Percentiles rank a stretch among this genome's conserved stretches.
These are phyloP conservation scores for Batillaria attramentaria DNA, from an alignment of 1,140 invertebrate species.

Conservation along the genomic window DNA sequence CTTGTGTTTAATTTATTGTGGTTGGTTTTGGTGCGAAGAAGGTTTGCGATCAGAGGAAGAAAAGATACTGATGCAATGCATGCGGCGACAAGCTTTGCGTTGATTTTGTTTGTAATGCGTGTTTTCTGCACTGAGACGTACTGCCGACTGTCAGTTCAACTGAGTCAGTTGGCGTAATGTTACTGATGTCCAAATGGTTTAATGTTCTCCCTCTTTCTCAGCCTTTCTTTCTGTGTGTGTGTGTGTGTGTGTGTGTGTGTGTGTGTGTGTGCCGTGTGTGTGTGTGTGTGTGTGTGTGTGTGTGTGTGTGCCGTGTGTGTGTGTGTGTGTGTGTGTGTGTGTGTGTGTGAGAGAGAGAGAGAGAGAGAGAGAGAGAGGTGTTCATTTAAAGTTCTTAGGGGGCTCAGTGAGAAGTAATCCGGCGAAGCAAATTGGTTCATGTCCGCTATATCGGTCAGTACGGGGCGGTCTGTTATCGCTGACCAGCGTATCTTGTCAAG, in stretches of 20 bases:
- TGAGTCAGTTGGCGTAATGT: background rate
- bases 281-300: background rate
- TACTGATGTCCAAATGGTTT: too few relatives aligned
- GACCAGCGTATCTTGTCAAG: background rate
- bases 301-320: background rate
- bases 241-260: background rate
- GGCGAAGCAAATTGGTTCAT: background rate
- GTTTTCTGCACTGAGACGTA: constrained; percentile 19
- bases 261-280: too few relatives aligned
- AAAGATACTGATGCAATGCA: too few relatives aligned
- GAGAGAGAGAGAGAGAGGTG: background rate
- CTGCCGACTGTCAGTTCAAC: background rate
- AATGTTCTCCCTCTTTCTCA: constrained; percentile 8
- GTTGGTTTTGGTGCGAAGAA: too few relatives aligned
- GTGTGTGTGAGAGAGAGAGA: background rate
- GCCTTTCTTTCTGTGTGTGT: background rate
- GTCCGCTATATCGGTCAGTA: background rate
- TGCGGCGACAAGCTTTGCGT: too few relatives aligned
- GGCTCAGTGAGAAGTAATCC: too few relatives aligned
- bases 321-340: constrained; percentile 14
- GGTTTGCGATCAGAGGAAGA: too few relatives aligned
- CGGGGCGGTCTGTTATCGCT: background rate
- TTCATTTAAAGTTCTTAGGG: too few relatives aligned
- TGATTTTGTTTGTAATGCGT: background rate
- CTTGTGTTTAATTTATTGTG: too few relatives aligned